These are phyloP conservation scores for Phataginus tricuspis DNA, from an alignment of 2,797 vertebrate species.

Conservation along the genomic window DNA sequence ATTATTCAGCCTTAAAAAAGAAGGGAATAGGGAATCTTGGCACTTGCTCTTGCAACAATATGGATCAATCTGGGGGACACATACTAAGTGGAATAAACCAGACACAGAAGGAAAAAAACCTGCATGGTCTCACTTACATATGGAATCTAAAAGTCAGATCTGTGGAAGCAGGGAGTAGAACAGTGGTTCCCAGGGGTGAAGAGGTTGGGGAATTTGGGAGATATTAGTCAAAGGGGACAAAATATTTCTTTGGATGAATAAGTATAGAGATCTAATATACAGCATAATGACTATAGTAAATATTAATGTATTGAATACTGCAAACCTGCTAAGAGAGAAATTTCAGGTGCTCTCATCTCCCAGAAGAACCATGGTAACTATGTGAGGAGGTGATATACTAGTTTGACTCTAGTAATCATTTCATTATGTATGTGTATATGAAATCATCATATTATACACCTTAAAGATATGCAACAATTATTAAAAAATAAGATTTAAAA, in stretches of 20 bases:
- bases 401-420: neutral
- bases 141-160: neutral
- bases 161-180: neutral
- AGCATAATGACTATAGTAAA: neutral
- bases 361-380: neutral
- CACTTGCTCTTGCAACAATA: neutral
- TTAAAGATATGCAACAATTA: neutral
- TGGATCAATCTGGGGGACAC: neutral
- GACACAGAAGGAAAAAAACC: neutral
- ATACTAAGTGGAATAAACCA: neutral
- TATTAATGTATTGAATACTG: neutral
- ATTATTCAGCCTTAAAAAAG: neutral
- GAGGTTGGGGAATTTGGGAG: neutral
- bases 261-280: neutral
- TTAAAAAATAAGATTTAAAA: neutral
- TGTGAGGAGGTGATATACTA: neutral
- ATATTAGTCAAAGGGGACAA: neutral
- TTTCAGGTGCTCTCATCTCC: neutral
- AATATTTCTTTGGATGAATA: neutral
- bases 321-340: neutral
- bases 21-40: neutral
- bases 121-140: neutral
- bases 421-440: neutral
- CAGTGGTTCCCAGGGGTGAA: neutral
- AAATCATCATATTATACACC: neutral